Evolutionary conservation across 1,140 invertebrate genomes (phyloP).

Genomic region (Drosophila repleta): DNA sequence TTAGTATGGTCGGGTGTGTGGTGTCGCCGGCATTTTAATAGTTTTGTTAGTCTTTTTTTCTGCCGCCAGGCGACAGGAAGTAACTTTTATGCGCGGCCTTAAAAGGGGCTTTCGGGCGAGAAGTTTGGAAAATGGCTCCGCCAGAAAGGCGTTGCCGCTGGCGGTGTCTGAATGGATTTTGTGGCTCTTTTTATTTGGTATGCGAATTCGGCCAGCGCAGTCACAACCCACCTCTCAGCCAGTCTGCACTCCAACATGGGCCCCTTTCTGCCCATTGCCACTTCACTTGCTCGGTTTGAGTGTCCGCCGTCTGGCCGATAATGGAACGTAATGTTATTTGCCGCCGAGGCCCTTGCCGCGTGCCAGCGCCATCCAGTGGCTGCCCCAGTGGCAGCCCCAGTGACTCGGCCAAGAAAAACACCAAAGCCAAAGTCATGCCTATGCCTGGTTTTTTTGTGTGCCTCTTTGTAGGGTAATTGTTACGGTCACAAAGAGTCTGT

Average conservation of each 20-base stretch:
- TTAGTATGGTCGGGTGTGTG: constrained; percentile 13
- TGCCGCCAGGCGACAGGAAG: constrained; percentile 59
- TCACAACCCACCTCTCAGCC: constrained; percentile 4
- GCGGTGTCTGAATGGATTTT: constrained; percentile 72
- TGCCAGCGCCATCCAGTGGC: neutral
- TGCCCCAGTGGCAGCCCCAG: neutral
- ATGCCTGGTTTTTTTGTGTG: neutral
- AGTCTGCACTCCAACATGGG: constrained; percentile 27
- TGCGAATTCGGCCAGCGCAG: constrained; percentile 45
- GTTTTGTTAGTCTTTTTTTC: constrained; percentile 73
- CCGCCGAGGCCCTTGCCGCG: constrained; percentile 8
- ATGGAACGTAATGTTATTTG: constrained; percentile 40
- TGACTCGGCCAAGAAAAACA: constrained; percentile 21
- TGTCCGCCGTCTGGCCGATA: constrained; percentile 32
- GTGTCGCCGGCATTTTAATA: constrained; percentile 79
- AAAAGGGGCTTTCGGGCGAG: constrained; percentile 52
- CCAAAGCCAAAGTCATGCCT: constrained; percentile 21
- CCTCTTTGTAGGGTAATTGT: constrained; percentile 5
- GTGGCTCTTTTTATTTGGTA: constrained; percentile 76
- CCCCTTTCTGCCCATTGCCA: neutral
- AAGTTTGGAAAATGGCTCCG: constrained; percentile 24
- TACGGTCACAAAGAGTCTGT: neutral
- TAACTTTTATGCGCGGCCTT: constrained; percentile 70
- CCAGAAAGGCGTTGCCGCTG: constrained; percentile 41
- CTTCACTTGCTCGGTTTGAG: constrained; percentile 9